A percentile compares a stretch with the other conserved stretches of the same genome.
Evolutionary conservation across 2,888 invertebrate species (phyloP).

Genomic region (Dusona sp.): DNA sequence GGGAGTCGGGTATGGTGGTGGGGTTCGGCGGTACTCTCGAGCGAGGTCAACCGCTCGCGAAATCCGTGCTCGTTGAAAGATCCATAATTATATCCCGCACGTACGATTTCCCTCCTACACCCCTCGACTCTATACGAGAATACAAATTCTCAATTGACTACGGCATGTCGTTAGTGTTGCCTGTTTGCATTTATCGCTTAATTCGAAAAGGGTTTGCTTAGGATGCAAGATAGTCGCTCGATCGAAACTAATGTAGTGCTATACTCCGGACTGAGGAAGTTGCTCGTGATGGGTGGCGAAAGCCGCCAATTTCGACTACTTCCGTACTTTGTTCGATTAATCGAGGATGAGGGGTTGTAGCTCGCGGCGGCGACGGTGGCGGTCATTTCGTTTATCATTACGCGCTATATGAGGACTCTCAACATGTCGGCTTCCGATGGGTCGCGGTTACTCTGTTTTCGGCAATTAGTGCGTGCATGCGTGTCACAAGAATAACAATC

Average conservation of each 20-base stretch:
- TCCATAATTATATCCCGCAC: background rate
- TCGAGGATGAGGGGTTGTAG: background rate
- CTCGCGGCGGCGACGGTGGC: background rate
- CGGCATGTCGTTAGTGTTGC: background rate
- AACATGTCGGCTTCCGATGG: background rate
- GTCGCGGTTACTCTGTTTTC: background rate
- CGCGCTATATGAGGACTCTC: background rate
- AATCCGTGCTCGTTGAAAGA: background rate
- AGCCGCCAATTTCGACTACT: constrained; percentile 26
- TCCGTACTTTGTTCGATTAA: constrained; percentile 26
- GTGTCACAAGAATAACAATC: background rate
- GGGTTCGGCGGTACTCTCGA: background rate
- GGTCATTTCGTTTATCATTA: background rate
- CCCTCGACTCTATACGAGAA: background rate
- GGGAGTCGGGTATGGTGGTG: background rate
- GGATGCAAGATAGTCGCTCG: background rate
- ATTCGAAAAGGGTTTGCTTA: background rate
- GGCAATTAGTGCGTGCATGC: background rate
- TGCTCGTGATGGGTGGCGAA: background rate
- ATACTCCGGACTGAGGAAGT: constrained; percentile 9
- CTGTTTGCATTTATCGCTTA: constrained; percentile 9
- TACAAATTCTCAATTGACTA: background rate
- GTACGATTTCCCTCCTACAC: background rate
- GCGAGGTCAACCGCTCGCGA: background rate
- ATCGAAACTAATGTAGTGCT: background rate